These are phyloP conservation scores for Micropterix aruncella DNA, from an alignment of 2,888 invertebrate genomes.

Conservation along the genomic window DNA sequence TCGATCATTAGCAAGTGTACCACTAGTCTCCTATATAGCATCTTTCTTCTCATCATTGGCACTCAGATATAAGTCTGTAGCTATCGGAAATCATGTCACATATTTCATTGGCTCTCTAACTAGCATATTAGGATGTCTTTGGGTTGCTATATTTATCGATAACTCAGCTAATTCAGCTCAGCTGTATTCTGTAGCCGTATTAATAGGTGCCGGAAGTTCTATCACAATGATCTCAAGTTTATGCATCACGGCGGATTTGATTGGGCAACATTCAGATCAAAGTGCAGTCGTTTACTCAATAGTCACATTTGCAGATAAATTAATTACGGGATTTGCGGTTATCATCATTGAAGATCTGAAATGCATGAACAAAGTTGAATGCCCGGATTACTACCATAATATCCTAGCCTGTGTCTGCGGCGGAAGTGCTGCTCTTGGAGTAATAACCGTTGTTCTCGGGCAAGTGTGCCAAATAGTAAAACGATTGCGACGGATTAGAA, in stretches of 20 bases:
- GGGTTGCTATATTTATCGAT: slow-evolving; percentile 40
- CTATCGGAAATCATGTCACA: slow-evolving; percentile 62
- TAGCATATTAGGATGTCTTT: slow-evolving; percentile 45
- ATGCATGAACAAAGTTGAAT: slow-evolving; percentile 41
- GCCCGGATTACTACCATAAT: slow-evolving; percentile 57
- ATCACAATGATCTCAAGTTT: slow-evolving; percentile 80
- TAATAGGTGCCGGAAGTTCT: slow-evolving; percentile 66
- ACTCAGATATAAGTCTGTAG: slow-evolving; percentile 55
- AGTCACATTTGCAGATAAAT: slow-evolving; percentile 87
- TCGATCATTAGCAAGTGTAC: slow-evolving; percentile 64
- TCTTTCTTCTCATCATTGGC: slow-evolving; percentile 67
- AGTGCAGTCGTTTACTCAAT: slow-evolving; percentile 87
- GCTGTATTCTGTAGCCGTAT: slow-evolving; percentile 40
- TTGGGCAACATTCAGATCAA: slow-evolving; percentile 72
- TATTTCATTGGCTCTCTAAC: slow-evolving; percentile 50
- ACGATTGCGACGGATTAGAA: too few species aligned
- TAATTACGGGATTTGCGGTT: slow-evolving; percentile 81
- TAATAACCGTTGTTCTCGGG: too few species aligned
- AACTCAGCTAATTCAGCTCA: slow-evolving; percentile 36
- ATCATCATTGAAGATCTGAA: slow-evolving; percentile 71
- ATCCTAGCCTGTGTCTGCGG: slow-evolving; percentile 54
- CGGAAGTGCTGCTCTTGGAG: slow-evolving; percentile 43
- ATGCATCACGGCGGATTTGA: slow-evolving; percentile 79
- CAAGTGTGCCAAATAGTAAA: too few species aligned
- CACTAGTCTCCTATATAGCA: slow-evolving; percentile 56